Base-by-base conservation (phyloP, 2,888 invertebrate species). In the Mactromeris polynyma region DNA sequence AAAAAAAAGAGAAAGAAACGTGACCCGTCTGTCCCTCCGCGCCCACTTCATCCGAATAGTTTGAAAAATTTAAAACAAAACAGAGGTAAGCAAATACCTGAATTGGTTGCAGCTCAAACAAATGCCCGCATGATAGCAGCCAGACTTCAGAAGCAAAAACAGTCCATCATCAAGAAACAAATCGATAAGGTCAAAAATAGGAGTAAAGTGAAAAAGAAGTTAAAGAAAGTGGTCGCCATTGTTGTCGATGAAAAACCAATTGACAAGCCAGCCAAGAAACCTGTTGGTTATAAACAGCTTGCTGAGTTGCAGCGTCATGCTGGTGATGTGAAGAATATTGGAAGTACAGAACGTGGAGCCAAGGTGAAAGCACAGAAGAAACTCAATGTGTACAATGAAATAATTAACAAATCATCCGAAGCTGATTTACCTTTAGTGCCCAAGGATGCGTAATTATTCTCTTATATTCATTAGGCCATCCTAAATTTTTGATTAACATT, bases 301-400 rank as follows among this genome's bases (percentile, higher is more conserved):
- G 36, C 42, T 21, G 79, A 40, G n/a, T 42, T 79, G 7, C 79
- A 79, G n/a, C n/a, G 46, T 21, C 79, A 42, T 19, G 79, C 46
- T 11, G 79, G 40, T 40, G 46, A 79, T 21, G 36, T 40, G 7
- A n/a, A 36, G n/a, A 79, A 42, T 11, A 14, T 79, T 14, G 79
- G 79, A 26, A 42, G 79, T 79, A 58, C 54, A 14, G 84, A 85
- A 38, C 73, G 84, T 14, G 84, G 84, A 7, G 84, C 84, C 9
- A 85, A 85, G 51, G 54, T 85, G 36, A 58, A 77, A 79, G 84
- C 84, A 9, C 84, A 85, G 31, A 77, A 85, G 26, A 85, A 73
- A 38, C 38, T 85, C 1, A 85, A 78, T 79, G 78, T 78, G 0
- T 85, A 85, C 79, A 85, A 85, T 36, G 79, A 85, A 78, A 51